Conservation (phyloP, 2,113 vertebrate species). For the Pterocles orientalis region DNA sequence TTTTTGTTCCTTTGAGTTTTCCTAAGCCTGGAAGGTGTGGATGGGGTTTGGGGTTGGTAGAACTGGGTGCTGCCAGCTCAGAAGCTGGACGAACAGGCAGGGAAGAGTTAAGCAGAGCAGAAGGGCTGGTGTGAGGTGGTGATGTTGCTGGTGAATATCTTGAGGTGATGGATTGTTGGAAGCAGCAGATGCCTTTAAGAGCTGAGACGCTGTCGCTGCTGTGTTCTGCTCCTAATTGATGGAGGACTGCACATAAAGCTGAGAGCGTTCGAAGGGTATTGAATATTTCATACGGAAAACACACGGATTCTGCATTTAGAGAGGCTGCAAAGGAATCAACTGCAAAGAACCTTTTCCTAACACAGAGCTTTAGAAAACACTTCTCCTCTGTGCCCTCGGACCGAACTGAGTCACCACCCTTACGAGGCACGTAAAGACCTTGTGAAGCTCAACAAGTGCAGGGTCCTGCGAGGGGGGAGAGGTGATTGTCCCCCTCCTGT, state of each 20-base stretch:
- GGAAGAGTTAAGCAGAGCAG: not conserved
- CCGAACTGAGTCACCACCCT: not conserved
- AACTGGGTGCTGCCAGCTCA: not conserved
- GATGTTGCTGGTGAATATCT: not conserved
- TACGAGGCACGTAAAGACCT: not conserved
- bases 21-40: accelerated
- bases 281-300: conserved; percentile 32
- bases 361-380: not conserved
- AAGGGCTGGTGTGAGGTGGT: not conserved
- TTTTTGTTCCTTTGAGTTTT: not conserved
- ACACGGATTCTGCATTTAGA: not conserved
- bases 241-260: not conserved
- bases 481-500: not conserved
- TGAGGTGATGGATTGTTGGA: not conserved
- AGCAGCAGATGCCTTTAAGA: conserved; percentile 14
- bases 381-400: not conserved
- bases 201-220: not conserved
- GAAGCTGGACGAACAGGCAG: not conserved
- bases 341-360: not conserved
- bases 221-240: conserved; percentile 28
- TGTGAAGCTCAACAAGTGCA: too few relatives aligned
- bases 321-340: not conserved
- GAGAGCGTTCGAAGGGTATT: not conserved
- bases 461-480: not conserved
- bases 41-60: not conserved